These are phyloP conservation scores for Colletes gigas DNA, from an alignment of 1,140 invertebrate genomes.

Conservation along the genomic window DNA sequence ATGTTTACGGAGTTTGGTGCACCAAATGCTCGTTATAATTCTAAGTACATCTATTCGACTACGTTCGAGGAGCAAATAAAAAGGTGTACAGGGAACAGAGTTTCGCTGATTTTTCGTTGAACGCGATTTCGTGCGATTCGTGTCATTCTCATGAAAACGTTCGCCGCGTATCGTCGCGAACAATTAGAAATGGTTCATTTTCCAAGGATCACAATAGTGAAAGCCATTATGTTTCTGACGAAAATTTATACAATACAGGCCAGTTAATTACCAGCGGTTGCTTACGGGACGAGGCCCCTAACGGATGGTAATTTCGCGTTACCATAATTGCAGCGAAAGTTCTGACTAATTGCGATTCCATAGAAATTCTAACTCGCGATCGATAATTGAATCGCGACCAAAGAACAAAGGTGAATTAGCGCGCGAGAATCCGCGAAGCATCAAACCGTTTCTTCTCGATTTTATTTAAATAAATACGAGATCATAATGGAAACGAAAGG, in stretches of 20 bases:
- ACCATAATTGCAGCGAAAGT: constrained; percentile 55
- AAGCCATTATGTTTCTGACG: constrained; percentile 28
- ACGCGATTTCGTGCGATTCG: constrained; percentile 14
- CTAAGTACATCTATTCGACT: too few species aligned
- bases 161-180: neutral
- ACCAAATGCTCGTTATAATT: too few species aligned
- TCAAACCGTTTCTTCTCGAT: neutral
- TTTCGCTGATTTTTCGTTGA: neutral
- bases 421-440: neutral
- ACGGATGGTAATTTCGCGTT: constrained; percentile 40
- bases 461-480: neutral
- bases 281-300: constrained; percentile 30
- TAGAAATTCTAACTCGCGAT: constrained; percentile 24
- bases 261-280: constrained; percentile 46
- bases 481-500: neutral
- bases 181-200: constrained; percentile 23
- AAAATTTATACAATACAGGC: constrained; percentile 50
- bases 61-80: too few species aligned
- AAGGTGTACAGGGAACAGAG: too few species aligned
- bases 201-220: constrained; percentile 37
- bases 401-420: neutral
- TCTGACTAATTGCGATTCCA: constrained; percentile 33
- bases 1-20: too few species aligned
- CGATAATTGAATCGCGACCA: neutral
- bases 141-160: neutral